Percentiles rank a stretch among this genome's conserved stretches.
These are phyloP conservation scores for Pollimyrus isidori DNA, from an alignment of 2,113 vertebrate genomes.

Conservation along the genomic window DNA sequence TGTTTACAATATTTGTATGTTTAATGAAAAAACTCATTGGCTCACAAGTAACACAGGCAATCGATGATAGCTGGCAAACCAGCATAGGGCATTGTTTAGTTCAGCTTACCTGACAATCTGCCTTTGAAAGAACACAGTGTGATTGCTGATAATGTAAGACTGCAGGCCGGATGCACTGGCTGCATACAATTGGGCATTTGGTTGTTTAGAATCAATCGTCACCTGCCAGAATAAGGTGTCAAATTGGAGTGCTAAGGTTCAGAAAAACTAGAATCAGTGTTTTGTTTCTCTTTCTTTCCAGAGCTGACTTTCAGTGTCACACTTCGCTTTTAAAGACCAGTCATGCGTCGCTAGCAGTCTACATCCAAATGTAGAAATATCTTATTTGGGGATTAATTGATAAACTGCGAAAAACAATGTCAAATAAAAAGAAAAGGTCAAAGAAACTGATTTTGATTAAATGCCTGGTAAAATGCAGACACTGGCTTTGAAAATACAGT, in stretches of 20 bases:
- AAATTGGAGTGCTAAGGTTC: neutral
- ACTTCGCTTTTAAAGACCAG: neutral
- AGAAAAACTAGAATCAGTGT: neutral
- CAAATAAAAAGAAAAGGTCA: neutral
- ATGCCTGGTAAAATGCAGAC: neutral
- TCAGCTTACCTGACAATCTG: neutral
- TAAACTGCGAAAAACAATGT: neutral
- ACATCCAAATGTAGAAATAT: neutral
- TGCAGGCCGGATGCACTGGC: neutral
- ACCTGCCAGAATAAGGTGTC: neutral
- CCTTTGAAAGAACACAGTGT: neutral
- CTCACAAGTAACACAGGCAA: slow-evolving; percentile 8
- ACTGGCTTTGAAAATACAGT: neutral
- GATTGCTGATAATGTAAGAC: neutral
- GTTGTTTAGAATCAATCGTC: neutral
- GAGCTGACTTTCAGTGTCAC: neutral
- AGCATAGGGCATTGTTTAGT: neutral
- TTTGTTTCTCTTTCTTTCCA: neutral
- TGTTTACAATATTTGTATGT: slow-evolving; percentile 3
- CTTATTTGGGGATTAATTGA: neutral
- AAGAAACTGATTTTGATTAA: neutral
- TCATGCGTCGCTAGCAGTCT: neutral
- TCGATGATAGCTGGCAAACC: neutral
- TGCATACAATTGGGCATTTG: neutral
- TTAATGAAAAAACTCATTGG: slow-evolving; percentile 7